A percentile compares a stretch with the other conserved stretches of the same genome.
Evolutionary conservation across 2,797 vertebrate species (phyloP).

Genomic region (Erethizon dorsatum): DNA sequence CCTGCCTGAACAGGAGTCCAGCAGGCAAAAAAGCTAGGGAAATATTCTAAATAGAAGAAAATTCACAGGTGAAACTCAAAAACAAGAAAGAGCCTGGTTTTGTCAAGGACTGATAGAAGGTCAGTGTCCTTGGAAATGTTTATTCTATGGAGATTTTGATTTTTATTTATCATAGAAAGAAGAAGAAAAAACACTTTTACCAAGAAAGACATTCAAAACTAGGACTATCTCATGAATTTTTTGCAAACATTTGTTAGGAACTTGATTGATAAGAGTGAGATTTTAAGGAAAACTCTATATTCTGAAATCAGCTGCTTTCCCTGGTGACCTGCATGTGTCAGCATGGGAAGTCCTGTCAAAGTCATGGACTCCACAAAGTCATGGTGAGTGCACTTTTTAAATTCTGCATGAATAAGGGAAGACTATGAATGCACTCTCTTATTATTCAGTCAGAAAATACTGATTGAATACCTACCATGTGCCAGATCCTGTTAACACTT

Average conservation of each 20-base stretch:
- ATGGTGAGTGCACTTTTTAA: background rate
- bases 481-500: background rate
- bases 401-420: background rate
- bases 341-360: background rate
- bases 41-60: background rate
- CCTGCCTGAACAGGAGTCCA: background rate
- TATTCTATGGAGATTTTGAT: background rate
- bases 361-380: no score
- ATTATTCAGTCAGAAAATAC: background rate
- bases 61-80: background rate
- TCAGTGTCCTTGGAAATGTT: background rate
- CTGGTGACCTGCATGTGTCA: background rate
- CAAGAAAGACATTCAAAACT: background rate
- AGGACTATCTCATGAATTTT: background rate
- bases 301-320: background rate
- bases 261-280: background rate
- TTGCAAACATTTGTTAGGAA: background rate
- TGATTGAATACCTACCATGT: background rate
- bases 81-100: background rate
- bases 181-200: background rate
- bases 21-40: background rate
- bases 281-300: background rate
- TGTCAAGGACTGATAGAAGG: background rate
- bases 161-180: slow-evolving; percentile 16
- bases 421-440: background rate